Evolutionary conservation across 2,888 invertebrate species (phyloP).

Genomic region (Rhagonycha lutea): DNA sequence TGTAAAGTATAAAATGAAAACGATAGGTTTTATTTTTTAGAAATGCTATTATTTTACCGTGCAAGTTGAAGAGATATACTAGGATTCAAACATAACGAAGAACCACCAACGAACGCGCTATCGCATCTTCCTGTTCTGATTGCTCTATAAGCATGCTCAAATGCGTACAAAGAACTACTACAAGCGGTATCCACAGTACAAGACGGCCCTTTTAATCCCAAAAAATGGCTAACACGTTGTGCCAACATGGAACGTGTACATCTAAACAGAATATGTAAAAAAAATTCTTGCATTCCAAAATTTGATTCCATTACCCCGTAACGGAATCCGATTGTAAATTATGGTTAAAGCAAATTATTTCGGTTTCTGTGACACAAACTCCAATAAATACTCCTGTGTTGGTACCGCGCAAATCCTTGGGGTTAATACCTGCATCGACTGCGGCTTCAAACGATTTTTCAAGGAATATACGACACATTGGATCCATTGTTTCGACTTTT

Average conservation of each 20-base stretch:
- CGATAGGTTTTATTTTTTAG: background rate
- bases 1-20: slow-evolving; percentile 26
- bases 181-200: slow-evolving; percentile 91
- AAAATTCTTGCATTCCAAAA: background rate
- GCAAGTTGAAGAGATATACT: slow-evolving; percentile 87
- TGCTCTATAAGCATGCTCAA: slow-evolving; percentile 80
- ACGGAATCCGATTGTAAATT: slow-evolving; percentile 41
- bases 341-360: slow-evolving; percentile 69
- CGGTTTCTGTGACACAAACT: slow-evolving; percentile 75
- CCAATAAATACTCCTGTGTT: slow-evolving; percentile 81
- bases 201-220: slow-evolving; percentile 88
- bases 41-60: slow-evolving; percentile 55
- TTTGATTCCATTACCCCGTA: slow-evolving; percentile 57
- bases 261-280: slow-evolving; percentile 50
- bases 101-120: slow-evolving; percentile 86
- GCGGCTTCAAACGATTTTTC: slow-evolving; percentile 64
- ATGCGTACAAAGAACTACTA: slow-evolving; percentile 87
- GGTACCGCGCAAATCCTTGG: slow-evolving; percentile 68
- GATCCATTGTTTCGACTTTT: slow-evolving; percentile 63
- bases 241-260: slow-evolving; percentile 90
- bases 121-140: slow-evolving; percentile 84
- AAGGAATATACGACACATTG: slow-evolving; percentile 61
- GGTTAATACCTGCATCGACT: slow-evolving; percentile 67
- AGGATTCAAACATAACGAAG: slow-evolving; percentile 85
- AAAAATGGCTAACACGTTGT: slow-evolving; percentile 85